These are phyloP conservation scores for Cecidostiba fungosa DNA, from an alignment of 2,888 invertebrate genomes.

Conservation along the genomic window DNA sequence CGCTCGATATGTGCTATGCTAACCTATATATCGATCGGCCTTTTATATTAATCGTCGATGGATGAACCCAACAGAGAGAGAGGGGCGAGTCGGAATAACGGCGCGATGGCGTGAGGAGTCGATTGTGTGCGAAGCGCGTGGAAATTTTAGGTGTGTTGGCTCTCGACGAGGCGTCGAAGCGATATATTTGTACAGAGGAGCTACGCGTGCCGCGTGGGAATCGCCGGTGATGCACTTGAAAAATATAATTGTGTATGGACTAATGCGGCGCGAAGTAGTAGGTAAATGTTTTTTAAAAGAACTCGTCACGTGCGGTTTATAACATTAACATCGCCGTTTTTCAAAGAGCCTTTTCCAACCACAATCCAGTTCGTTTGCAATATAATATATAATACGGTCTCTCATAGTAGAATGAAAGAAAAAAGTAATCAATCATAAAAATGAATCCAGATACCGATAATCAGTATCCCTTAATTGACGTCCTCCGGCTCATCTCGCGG, in stretches of 20 bases:
- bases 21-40: constrained; percentile 58
- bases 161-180: constrained; percentile 41
- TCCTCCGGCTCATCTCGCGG: constrained; percentile 15
- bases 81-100: background rate
- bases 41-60: constrained; percentile 73
- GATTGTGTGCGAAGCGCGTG: background rate
- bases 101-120: constrained; percentile 72
- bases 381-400: background rate
- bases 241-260: background rate
- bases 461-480: constrained; percentile 54
- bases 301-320: background rate
- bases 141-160: constrained; percentile 13
- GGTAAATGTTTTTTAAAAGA: background rate
- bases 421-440: constrained; percentile 31
- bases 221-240: constrained; percentile 14
- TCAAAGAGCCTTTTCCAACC: background rate
- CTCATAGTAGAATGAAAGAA: no score
- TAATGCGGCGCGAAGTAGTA: background rate
- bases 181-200: constrained; percentile 42
- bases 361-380: background rate
- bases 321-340: no score
- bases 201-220: constrained; percentile 55
- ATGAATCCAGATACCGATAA: constrained; percentile 38
- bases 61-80: background rate
- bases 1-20: background rate